Evolutionary conservation across 92 coral and sea anemone genomes (phyloP).

Genomic region (Actinostola sp.): DNA sequence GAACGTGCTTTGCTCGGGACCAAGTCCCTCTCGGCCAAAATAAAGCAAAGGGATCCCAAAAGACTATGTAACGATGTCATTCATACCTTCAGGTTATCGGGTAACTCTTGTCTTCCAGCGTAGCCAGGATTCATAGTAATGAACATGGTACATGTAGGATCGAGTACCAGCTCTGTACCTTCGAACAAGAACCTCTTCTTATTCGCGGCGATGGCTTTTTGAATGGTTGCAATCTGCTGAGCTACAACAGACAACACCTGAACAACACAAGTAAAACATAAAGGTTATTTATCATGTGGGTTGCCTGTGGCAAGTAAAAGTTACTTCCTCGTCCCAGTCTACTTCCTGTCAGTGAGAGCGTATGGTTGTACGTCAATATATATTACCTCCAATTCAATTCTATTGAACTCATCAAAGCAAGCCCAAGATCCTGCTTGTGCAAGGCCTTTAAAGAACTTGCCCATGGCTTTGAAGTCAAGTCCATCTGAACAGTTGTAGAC

Average conservation of each 20-base stretch:
- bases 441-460: slow-evolving; percentile 96
- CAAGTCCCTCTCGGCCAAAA: too few species aligned
- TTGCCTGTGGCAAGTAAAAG: not conserved
- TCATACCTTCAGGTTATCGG: slow-evolving; percentile 99
- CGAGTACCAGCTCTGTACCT: slow-evolving; percentile 95
- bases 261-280: not conserved
- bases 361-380: not conserved
- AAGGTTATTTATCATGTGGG: not conserved
- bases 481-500: slow-evolving; percentile 98
- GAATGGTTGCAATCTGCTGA: slow-evolving; percentile 97
- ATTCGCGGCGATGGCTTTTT: slow-evolving; percentile 92
- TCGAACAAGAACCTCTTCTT: slow-evolving; percentile 87
- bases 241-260: slow-evolving; percentile 98
- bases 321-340: not conserved
- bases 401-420: slow-evolving; percentile 97
- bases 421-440: slow-evolving; percentile 99
- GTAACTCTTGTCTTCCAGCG: slow-evolving; percentile 96
- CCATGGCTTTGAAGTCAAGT: slow-evolving; percentile 98
- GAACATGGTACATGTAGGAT: slow-evolving; percentile 98
- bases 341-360: not conserved
- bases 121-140: slow-evolving; percentile 99
- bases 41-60: too few species aligned
- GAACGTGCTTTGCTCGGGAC: not conserved
- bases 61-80: not conserved
- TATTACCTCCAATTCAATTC: slow-evolving; percentile 93